Evolutionary conservation across 1,140 invertebrate genomes (phyloP).

Genomic region (Trinorchestia longiramus): DNA sequence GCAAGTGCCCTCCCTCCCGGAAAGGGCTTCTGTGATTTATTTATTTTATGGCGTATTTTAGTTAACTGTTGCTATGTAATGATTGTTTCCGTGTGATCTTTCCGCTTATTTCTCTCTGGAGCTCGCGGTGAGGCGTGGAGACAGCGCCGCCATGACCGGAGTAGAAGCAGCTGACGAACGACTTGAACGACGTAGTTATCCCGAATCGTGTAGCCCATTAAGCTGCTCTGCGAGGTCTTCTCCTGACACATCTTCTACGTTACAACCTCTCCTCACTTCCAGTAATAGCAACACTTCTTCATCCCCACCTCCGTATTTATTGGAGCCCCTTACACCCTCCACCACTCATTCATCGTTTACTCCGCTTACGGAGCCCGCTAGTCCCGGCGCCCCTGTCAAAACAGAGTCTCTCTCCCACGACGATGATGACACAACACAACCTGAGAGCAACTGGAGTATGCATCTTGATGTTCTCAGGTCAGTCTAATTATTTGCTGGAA

Average conservation of each 20-base stretch:
- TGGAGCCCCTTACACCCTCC: conserved; percentile 40
- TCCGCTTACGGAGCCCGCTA: conserved; percentile 2
- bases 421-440: not conserved
- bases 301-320: conserved; percentile 25
- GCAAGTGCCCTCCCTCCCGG: conserved; percentile 9
- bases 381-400: not conserved
- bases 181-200: conserved; percentile 13
- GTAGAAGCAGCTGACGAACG: conserved; percentile 49
- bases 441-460: conserved; percentile 49
- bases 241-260: conserved; percentile 23
- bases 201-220: conserved; percentile 27
- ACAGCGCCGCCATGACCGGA: conserved; percentile 36
- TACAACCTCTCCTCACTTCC: conserved; percentile 30
- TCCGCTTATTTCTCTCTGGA: not conserved
- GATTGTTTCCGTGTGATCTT: conserved; percentile 28
- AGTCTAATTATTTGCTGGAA: not conserved
- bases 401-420: not conserved
- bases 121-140: not conserved
- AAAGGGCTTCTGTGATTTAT: not conserved
- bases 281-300: conserved; percentile 43
- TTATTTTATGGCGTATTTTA: conserved; percentile 31
- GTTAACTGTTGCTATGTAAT: conserved; percentile 17
- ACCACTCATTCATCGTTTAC: conserved; percentile 35
- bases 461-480: conserved; percentile 42
- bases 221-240: conserved; percentile 28